Conservation (phyloP, 1,140 invertebrate genomes). For the Hyles vespertilio region DNA sequence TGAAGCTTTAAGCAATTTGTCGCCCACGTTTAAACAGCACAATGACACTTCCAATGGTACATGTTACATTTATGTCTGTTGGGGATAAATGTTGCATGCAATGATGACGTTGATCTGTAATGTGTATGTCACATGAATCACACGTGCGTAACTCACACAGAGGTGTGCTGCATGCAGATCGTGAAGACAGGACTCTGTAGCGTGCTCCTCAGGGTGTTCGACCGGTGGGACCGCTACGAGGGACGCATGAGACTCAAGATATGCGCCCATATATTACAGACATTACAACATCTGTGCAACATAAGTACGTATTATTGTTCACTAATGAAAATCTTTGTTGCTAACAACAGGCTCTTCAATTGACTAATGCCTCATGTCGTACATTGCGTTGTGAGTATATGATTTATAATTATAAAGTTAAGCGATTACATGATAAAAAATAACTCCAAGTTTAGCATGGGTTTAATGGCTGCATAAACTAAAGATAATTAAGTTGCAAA, state of each 20-base stretch:
- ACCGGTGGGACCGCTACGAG: conserved; percentile 81
- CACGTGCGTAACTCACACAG: conserved; percentile 69
- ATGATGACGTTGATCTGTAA: conserved; percentile 13
- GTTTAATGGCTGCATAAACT: no score
- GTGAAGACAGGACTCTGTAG: conserved; percentile 78
- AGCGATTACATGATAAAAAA: no score
- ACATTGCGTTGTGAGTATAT: no score
- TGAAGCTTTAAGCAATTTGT: no score
- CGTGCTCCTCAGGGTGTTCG: conserved; percentile 78
- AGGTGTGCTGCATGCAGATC: conserved; percentile 78
- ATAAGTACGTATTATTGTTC: conserved; percentile 75
- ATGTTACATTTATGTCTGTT: no score
- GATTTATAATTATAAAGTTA: no score
- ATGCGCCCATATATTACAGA: conserved; percentile 78
- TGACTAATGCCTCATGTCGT: no score
- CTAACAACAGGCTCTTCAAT: no score
- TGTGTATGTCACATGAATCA: conserved; percentile 37
- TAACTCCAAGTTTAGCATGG: no score
- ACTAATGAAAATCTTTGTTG: background rate
- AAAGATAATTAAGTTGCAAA: no score
- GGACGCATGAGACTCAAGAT: conserved; percentile 79
- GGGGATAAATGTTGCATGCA: conserved; percentile 26
- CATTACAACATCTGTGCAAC: conserved; percentile 78
- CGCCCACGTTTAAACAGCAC: background rate
- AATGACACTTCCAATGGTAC: no score